Evolutionary conservation across 2,888 invertebrate species (phyloP).

Genomic region (Tetanocera ferruginea): DNA sequence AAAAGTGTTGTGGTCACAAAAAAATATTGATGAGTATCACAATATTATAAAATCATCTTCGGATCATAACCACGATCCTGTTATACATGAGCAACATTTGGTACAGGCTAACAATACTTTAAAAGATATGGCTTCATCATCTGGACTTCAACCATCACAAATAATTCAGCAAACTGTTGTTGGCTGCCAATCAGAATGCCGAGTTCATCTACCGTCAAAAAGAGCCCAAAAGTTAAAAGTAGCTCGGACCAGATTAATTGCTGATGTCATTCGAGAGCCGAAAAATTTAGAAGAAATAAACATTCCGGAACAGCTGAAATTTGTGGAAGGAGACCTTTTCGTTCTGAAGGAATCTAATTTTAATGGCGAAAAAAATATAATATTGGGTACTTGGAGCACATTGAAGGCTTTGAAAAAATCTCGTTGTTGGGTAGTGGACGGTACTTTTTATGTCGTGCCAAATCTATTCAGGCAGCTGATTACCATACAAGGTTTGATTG

Average conservation of each 20-base stretch:
- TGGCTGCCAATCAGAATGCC: background rate
- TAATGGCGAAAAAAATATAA: too few species aligned
- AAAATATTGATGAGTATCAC: constrained; percentile 16
- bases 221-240: background rate
- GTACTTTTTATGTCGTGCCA: background rate
- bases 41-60: background rate
- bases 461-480: background rate
- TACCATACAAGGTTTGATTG: background rate
- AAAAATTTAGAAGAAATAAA: too few species aligned
- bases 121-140: constrained; percentile 16
- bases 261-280: too few species aligned
- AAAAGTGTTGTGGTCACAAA: constrained; percentile 23
- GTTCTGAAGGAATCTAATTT: too few species aligned
- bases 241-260: background rate
- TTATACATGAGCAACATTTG: too few species aligned
- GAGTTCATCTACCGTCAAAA: background rate
- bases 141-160: constrained; percentile 26
- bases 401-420: background rate
- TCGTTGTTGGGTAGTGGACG: background rate
- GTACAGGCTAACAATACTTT: too few species aligned
- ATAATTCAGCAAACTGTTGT: constrained; percentile 32
- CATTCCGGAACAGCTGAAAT: too few species aligned
- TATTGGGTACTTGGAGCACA: background rate
- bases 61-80: constrained; percentile 30
- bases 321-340: too few species aligned